Conservation (phyloP, 2,888 invertebrate genomes). For the Agriotes lineatus region DNA sequence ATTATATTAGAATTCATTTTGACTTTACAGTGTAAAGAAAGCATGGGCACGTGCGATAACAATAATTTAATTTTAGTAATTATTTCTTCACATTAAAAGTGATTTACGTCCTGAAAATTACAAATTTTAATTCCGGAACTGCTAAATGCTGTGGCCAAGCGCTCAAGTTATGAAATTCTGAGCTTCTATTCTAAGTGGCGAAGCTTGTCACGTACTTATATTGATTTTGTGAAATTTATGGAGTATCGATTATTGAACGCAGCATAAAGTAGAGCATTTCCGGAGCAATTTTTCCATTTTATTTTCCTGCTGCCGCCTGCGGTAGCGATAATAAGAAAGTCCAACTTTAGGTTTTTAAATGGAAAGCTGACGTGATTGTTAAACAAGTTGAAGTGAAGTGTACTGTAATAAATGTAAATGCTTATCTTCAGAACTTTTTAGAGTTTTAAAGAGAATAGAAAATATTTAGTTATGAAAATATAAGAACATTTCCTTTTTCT, state of each 20-base stretch:
- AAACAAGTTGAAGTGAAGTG: slow-evolving; percentile 9
- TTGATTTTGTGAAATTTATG: slow-evolving; percentile 32
- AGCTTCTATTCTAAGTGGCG: slow-evolving; percentile 21
- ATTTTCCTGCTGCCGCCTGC: slow-evolving; percentile 17
- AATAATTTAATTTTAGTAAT: slow-evolving; percentile 42
- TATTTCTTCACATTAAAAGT: slow-evolving; percentile 40
- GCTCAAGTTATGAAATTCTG: slow-evolving; percentile 26
- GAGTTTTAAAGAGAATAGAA: slow-evolving; percentile 9
- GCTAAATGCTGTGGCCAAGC: slow-evolving; percentile 4
- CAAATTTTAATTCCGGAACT: slow-evolving; percentile 30
- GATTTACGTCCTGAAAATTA: slow-evolving; percentile 36
- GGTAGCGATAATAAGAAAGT: slow-evolving; percentile 17
- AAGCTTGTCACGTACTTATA: slow-evolving; percentile 27
- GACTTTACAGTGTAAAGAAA: slow-evolving; percentile 36
- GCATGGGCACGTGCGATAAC: slow-evolving; percentile 43
- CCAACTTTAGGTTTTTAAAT: slow-evolving; percentile 13
- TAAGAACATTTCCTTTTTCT: no score
- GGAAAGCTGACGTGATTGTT: slow-evolving; percentile 19
- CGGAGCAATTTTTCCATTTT: slow-evolving; percentile 28
- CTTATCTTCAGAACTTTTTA: slow-evolving; percentile 1
- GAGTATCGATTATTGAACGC: slow-evolving; percentile 27
- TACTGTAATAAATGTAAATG: slow-evolving; percentile 9
- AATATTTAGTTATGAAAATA: no score
- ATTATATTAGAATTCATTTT: slow-evolving; percentile 45
- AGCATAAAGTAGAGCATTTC: slow-evolving; percentile 28